These are phyloP conservation scores for Bactericera cockerelli DNA, from an alignment of 1,140 invertebrate species.

Conservation along the genomic window DNA sequence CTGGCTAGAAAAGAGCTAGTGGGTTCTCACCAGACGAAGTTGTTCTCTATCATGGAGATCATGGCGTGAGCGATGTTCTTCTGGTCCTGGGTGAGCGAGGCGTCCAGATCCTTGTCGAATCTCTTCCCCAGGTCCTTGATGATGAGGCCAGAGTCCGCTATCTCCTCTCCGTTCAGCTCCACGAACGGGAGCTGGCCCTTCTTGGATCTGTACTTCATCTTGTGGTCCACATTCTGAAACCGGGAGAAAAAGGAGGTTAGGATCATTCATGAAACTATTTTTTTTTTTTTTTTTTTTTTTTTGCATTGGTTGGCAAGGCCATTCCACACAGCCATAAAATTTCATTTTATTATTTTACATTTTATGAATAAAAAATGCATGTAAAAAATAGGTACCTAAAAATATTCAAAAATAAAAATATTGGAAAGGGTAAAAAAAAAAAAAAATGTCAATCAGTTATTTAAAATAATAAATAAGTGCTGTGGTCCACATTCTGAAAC, in stretches of 20 bases:
- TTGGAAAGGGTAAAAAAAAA: too few relatives aligned
- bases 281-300: background rate
- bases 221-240: constrained; percentile 85
- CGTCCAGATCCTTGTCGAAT: constrained; percentile 69
- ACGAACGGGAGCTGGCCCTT: constrained; percentile 85
- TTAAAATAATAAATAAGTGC: too few relatives aligned
- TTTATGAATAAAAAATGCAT: background rate
- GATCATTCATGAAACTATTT: background rate
- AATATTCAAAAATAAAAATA: too few relatives aligned
- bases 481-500: too few relatives aligned
- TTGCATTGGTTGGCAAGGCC: too few relatives aligned
- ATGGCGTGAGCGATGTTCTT: constrained; percentile 78
- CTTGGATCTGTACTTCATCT: constrained; percentile 81
- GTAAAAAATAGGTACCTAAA: too few relatives aligned
- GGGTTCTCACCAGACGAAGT: constrained; percentile 67
- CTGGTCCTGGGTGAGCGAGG: constrained; percentile 60
- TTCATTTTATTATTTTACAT: too few relatives aligned
- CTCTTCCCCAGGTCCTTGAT: constrained; percentile 68
- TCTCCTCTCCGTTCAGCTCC: constrained; percentile 84
- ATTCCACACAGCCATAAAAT: background rate
- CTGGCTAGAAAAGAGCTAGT: too few relatives aligned
- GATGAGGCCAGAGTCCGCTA: constrained; percentile 76
- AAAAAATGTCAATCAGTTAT: too few relatives aligned
- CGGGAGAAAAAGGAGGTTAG: constrained; percentile 15
- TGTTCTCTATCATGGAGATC: constrained; percentile 88